phyloP scores from a whole-genome alignment of 2,113 vertebrate species.

The Capreolus pygargus region DNA sequence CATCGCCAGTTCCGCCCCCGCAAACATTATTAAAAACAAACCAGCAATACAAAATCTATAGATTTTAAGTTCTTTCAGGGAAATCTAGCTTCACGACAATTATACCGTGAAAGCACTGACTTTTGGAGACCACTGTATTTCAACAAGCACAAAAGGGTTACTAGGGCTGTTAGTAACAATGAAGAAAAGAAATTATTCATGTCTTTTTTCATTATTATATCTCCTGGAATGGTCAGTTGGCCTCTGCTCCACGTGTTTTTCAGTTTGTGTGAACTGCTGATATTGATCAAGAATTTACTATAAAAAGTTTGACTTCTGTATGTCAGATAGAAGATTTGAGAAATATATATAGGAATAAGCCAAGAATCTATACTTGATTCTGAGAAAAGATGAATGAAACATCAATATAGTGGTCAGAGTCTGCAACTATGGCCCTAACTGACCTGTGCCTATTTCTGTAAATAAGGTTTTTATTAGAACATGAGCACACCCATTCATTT shows the following conservation, averaged over 20 bases:
- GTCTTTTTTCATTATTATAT: background rate
- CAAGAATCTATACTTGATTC: background rate
- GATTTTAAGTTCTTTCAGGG: background rate
- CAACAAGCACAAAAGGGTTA: background rate
- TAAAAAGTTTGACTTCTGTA: background rate
- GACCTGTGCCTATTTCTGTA: background rate
- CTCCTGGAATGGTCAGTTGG: background rate
- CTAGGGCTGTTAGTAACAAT: background rate
- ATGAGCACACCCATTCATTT: background rate
- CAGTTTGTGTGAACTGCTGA: background rate
- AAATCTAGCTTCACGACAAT: background rate
- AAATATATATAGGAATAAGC: background rate
- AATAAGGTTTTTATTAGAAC: background rate
- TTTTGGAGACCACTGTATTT: background rate
- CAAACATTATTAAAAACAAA: background rate
- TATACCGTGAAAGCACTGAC: background rate
- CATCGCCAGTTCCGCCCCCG: background rate
- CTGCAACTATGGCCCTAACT: background rate
- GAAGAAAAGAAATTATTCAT: background rate
- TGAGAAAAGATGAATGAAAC: background rate
- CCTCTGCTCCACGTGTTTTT: background rate
- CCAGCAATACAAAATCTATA: background rate
- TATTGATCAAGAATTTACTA: background rate
- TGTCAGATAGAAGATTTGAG: background rate
- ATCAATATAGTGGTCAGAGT: background rate